Base-by-base conservation (phyloP, 1,140 invertebrate species). In the Drosophila ananassae region DNA sequence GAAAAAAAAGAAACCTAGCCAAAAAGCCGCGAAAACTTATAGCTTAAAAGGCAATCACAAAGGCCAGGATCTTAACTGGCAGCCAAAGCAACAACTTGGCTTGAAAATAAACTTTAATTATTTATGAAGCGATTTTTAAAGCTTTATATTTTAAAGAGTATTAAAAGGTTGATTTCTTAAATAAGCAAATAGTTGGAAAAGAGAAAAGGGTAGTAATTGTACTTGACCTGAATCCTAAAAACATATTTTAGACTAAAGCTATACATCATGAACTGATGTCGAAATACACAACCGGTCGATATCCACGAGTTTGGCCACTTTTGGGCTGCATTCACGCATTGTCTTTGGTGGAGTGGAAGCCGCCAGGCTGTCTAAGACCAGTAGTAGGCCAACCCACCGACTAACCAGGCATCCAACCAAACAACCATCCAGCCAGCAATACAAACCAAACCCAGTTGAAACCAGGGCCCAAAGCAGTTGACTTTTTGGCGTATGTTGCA, bases 81-180 rank as follows among this genome's bases (percentile, higher is more conserved):
- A 46, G n/a, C 52, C 39, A 39, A 46, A 44, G 39, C 51, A 41
- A 46, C 67, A 59, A 71, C 60, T 55, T 72, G 80, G 55, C 51
- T 80, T 84, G 85, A 79, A 84, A 84, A 84, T 84, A 64, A 79
- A 79, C 81, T 79, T 73, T 79, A 77, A 84, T 85, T 85, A 79
- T 77, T 44, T 30, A 48, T 53, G 48, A 50, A 62, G 63, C 41
- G 5, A 6, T 28, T 28, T 7, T 0, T 28, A 28, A 28, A 28
- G 25, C 5, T 28, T 6, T 44, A 7, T 13, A 44, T 13, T 44
- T n/a, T 6, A 28, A 28, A 28, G 7, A 28, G 7, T 28, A 28
- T 28, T 28, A 7, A 28, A 28, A 28, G 7, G 5, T 28, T 17
- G 17, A 28, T 28, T 28, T 28, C 25, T 28, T 6, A 7, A 28